Base-by-base conservation (phyloP, 2,888 invertebrate species). In the Phania funesta region DNA sequence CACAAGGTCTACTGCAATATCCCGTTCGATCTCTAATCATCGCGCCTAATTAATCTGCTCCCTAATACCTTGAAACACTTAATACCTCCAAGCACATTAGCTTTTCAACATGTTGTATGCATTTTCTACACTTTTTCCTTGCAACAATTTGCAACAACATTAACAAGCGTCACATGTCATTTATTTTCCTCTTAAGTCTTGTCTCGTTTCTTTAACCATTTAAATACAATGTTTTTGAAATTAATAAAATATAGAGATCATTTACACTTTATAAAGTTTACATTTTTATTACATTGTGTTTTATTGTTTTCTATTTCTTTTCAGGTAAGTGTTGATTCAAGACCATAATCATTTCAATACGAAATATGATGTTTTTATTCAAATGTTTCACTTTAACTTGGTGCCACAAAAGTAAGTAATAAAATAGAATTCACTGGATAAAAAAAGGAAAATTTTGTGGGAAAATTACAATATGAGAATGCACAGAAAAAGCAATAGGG, bases 131-230 rank as follows among this genome's bases (percentile, higher is more conserved):
- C 35, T 60, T 13, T 58, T 54, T 60, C 11, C 16, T 67, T 41
- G n/a, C 64, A 64, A 52, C 60, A 54, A 24, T 67, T 50, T 58
- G 20, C 48, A 35, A 62, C 54, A 60, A 64, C 74, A 56, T 75
- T 70, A n/a, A n/a, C n/a, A 60, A 71, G 52, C 71, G 80, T 76
- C 75, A 70, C 70, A 58, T 80, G 80, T 56, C 70, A 80, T 76
- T 58, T 60, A 48, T 65, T 65, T 71, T 54, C 9, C 35, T n/a
- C 41, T 35, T n/a, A 24, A 35, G 16, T 65, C 76, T 76, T 35
- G 48, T 35, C 6, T n/a, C 13, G 13, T n/a, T 26, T 29, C 1
- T 18, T 6, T 44, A 44, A 16, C 3, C 22, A 35, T 35, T 48
- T 35, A 35, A 65, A 65, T 32, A 22, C 18, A n/a, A 1, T 9